Conservation (phyloP, 92 coral and sea anemone genomes). For the Porites evermanni region DNA sequence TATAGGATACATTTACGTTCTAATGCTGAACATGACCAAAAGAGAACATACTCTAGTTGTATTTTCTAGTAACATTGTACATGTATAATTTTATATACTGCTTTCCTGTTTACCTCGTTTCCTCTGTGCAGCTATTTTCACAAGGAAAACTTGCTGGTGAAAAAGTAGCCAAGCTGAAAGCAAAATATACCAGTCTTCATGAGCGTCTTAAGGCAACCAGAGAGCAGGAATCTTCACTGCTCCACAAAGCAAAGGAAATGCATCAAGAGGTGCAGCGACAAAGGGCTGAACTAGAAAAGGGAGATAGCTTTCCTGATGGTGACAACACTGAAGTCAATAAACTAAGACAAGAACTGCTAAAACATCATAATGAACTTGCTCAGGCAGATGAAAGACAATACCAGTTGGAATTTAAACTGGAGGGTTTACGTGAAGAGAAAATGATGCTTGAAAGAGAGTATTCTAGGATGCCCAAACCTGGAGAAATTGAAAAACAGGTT, state of each 20-base stretch:
- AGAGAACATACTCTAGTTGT: too few species aligned
- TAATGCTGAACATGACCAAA: too few species aligned
- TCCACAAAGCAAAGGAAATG: conserved; percentile 94
- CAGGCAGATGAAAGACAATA: conserved; percentile 99
- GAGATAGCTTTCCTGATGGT: conserved; percentile 97
- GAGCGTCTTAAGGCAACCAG: conserved; percentile 90
- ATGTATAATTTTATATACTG: too few species aligned
- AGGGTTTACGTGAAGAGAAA: conserved; percentile 93
- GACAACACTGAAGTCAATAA: conserved; percentile 95
- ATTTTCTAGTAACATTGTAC: too few species aligned
- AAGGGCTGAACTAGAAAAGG: conserved; percentile 90
- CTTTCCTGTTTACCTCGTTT: neutral
- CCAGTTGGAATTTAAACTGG: conserved; percentile 92
- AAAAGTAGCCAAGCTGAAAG: conserved; percentile 93
- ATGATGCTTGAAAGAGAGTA: conserved; percentile 94
- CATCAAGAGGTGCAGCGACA: conserved; percentile 97
- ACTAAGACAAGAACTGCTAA: conserved; percentile 94
- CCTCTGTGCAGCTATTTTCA: conserved; percentile 73
- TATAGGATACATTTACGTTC: too few species aligned
- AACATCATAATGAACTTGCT: conserved; percentile 96
- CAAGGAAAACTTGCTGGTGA: conserved; percentile 97
- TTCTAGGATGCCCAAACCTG: conserved; percentile 98
- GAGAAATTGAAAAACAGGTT: conserved; percentile 94
- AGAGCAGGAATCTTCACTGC: conserved; percentile 85
- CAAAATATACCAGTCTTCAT: conserved; percentile 95